A percentile compares a stretch with the other conserved stretches of the same genome.
These are phyloP conservation scores for Prorops nasuta DNA, from an alignment of 1,140 invertebrate genomes.

Conservation along the genomic window DNA sequence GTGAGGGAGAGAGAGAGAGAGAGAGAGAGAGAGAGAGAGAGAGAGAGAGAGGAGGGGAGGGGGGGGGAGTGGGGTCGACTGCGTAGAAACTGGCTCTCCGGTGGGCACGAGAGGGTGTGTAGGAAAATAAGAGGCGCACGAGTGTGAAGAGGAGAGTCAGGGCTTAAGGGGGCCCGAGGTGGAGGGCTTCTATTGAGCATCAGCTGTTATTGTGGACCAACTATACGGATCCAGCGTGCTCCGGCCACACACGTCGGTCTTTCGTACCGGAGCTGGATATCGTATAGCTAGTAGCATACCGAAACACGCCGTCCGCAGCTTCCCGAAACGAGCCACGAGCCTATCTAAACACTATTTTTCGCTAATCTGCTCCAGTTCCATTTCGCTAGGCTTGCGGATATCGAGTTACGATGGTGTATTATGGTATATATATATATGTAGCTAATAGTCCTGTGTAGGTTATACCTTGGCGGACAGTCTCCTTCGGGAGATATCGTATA, in stretches of 20 bases:
- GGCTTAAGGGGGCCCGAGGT: conserved; percentile 4
- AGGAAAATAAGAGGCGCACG: conserved; percentile 13
- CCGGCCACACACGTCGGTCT: conserved; percentile 29
- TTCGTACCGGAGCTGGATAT: conserved; percentile 16
- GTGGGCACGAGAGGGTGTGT: conserved; percentile 1
- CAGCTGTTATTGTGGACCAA: conserved; percentile 35
- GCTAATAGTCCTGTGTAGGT: too few relatives aligned
- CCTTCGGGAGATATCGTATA: too few relatives aligned
- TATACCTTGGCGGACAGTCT: too few relatives aligned
- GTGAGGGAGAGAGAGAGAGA: too few relatives aligned
- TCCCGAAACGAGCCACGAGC: neutral
- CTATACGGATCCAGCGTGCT: conserved; percentile 28
- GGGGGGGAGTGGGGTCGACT: neutral
- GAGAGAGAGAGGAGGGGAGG: neutral
- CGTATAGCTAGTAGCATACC: neutral
- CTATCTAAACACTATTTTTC: neutral
- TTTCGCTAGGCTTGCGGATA: neutral
- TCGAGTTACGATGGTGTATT: neutral
- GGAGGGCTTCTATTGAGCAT: conserved; percentile 28
- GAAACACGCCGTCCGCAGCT: neutral
- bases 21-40: neutral
- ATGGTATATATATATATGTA: too few relatives aligned
- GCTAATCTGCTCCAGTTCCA: neutral
- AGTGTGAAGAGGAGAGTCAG: conserved; percentile 3
- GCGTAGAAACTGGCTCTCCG: neutral